These are phyloP conservation scores for Epizoanthus fatuus DNA, from an alignment of 92 coral and sea anemone genomes.

Conservation along the genomic window DNA sequence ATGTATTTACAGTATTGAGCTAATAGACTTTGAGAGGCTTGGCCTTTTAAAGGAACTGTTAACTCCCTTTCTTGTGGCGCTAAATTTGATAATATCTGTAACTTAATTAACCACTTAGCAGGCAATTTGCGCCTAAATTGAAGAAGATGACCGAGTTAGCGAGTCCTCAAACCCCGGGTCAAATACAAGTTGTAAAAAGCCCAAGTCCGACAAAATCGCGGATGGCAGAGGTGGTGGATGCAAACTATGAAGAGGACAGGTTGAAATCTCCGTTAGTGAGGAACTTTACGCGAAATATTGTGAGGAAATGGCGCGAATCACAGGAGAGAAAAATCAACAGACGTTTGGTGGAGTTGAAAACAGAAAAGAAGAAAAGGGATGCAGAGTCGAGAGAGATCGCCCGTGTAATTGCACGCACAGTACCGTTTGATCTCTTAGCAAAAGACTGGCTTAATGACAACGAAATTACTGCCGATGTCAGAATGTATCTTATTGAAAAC, in stretches of 20 bases:
- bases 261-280: constrained; percentile 81
- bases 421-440: constrained; percentile 92
- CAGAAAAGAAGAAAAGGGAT: constrained; percentile 85
- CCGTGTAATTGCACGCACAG: constrained; percentile 78
- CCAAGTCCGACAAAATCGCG: constrained; percentile 57
- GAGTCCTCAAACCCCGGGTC: not conserved
- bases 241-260: constrained; percentile 69
- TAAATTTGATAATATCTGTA: not conserved
- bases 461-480: constrained; percentile 81
- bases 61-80: not conserved
- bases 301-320: constrained; percentile 85
- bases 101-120: constrained; percentile 45
- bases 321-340: constrained; percentile 84
- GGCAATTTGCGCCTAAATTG: constrained; percentile 44
- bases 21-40: not conserved
- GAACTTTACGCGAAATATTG: constrained; percentile 79
- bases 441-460: constrained; percentile 94
- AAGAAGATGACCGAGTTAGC: constrained; percentile 34
- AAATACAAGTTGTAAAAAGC: constrained; percentile 36
- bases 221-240: constrained; percentile 75
- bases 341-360: constrained; percentile 78
- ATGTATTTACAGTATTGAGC: not conserved
- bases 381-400: constrained; percentile 83
- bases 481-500: constrained; percentile 88
- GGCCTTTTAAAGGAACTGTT: constrained; percentile 1